phyloP scores from a whole-genome alignment of 1,140 invertebrate species.

The Drosophila auraria region DNA sequence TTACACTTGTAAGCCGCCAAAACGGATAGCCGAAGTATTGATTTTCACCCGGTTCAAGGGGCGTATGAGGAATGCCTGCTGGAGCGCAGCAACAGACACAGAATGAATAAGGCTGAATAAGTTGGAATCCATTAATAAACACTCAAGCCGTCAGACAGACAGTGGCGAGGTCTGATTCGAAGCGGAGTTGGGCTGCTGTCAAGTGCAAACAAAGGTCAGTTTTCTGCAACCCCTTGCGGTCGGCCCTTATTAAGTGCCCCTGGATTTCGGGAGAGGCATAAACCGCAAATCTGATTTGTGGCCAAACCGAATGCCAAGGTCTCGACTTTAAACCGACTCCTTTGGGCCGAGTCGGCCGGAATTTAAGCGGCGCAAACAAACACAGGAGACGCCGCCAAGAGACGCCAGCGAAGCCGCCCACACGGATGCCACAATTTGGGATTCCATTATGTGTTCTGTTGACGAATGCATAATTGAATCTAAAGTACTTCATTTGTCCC shows the following conservation, averaged over 20 bases:
- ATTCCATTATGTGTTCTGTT: slow-evolving; percentile 59
- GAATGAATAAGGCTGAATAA: slow-evolving; percentile 52
- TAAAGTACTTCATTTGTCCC: slow-evolving; percentile 77
- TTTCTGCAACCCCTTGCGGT: slow-evolving; percentile 20
- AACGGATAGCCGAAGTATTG: slow-evolving; percentile 69
- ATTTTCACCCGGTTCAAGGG: slow-evolving; percentile 44
- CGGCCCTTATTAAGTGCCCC: slow-evolving; percentile 49
- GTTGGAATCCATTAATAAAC: slow-evolving; percentile 68
- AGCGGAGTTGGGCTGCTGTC: slow-evolving; percentile 50
- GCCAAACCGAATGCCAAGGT: slow-evolving; percentile 8
- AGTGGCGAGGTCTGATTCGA: slow-evolving; percentile 22
- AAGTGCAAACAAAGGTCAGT: slow-evolving; percentile 41
- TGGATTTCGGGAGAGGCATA: slow-evolving; percentile 18
- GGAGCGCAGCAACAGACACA: slow-evolving; percentile 5
- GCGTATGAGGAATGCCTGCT: slow-evolving; percentile 47
- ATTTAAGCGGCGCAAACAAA: slow-evolving; percentile 29
- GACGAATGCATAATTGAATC: slow-evolving; percentile 76
- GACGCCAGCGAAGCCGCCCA: slow-evolving; percentile 3
- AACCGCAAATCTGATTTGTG: slow-evolving; percentile 64
- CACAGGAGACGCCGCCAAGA: slow-evolving; percentile 1
- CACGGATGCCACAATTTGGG: slow-evolving; percentile 41
- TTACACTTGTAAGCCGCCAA: slow-evolving; percentile 64
- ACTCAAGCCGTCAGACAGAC: slow-evolving; percentile 32
- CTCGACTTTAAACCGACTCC: slow-evolving; percentile 20
- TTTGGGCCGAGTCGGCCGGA: not conserved